These are phyloP conservation scores for Calephelis perditalis DNA, from an alignment of 2,888 invertebrate genomes.

Conservation along the genomic window DNA sequence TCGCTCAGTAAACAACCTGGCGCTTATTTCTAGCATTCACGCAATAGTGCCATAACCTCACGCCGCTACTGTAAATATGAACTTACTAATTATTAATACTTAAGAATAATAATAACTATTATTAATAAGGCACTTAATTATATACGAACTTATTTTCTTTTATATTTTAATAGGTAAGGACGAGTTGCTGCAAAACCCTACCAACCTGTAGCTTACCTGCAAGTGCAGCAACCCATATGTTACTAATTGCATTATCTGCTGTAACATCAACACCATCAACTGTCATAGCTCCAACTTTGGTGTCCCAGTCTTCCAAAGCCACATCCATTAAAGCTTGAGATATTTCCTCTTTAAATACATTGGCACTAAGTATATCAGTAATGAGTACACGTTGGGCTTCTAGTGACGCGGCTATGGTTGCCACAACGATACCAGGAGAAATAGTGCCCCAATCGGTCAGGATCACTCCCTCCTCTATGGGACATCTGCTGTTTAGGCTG, in stretches of 20 bases:
- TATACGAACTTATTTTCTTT: too few species aligned
- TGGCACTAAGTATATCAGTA: constrained; percentile 62
- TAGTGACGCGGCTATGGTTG: constrained; percentile 79
- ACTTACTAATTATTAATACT: too few species aligned
- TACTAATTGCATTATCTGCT: constrained; percentile 58
- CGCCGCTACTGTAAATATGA: too few species aligned
- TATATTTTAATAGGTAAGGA: too few species aligned
- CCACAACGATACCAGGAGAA: constrained; percentile 77
- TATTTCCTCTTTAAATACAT: constrained; percentile 57
- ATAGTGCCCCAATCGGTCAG: constrained; percentile 80
- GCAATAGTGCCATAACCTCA: too few species aligned
- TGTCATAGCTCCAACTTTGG: constrained; percentile 50
- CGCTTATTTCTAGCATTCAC: too few species aligned
- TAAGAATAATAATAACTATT: too few species aligned
- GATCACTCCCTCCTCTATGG: constrained; percentile 82
- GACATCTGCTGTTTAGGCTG: constrained; percentile 74
- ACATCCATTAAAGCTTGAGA: constrained; percentile 54
- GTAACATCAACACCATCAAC: constrained; percentile 28
- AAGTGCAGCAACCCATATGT: constrained; percentile 80
- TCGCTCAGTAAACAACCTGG: too few species aligned
- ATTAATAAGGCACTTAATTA: too few species aligned
- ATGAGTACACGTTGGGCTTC: constrained; percentile 76
- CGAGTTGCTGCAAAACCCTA: too few species aligned
- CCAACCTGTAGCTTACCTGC: constrained; percentile 55
- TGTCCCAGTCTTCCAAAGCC: constrained; percentile 59